These are phyloP conservation scores for Phanerotoma sp. DNA, from an alignment of 2,888 invertebrate genomes.

Conservation along the genomic window DNA sequence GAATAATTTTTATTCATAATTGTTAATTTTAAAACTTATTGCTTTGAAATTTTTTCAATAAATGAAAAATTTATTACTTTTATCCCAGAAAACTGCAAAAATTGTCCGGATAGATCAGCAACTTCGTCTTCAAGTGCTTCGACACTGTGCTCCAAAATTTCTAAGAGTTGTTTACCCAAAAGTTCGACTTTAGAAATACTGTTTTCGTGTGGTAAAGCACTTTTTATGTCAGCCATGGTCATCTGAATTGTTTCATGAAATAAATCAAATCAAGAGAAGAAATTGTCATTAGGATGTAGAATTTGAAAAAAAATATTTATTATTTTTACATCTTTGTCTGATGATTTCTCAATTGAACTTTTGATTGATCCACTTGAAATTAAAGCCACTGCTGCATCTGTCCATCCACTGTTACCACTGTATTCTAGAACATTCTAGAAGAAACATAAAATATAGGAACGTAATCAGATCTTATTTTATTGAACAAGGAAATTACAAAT, in stretches of 20 bases:
- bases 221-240: slow-evolving; percentile 71
- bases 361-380: slow-evolving; percentile 79
- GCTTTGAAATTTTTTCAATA: neutral
- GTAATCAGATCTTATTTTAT: too few species aligned
- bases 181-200: slow-evolving; percentile 66
- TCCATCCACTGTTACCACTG: slow-evolving; percentile 65
- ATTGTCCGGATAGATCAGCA: slow-evolving; percentile 66
- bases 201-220: slow-evolving; percentile 77
- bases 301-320: neutral
- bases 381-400: slow-evolving; percentile 74
- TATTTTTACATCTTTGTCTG: slow-evolving; percentile 56
- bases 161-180: slow-evolving; percentile 66
- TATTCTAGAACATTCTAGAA: slow-evolving; percentile 58
- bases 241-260: slow-evolving; percentile 60
- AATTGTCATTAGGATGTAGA: too few species aligned
- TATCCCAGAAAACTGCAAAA: slow-evolving; percentile 81
- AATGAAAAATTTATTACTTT: slow-evolving; percentile 43
- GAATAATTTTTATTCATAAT: neutral
- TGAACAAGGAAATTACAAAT: neutral
- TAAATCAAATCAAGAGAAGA: slow-evolving; percentile 48
- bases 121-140: slow-evolving; percentile 52
- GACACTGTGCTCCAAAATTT: slow-evolving; percentile 72
- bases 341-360: slow-evolving; percentile 63
- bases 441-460: too few species aligned
- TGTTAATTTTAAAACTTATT: neutral